Percentiles rank a stretch among this genome's conserved stretches.
phyloP scores from a whole-genome alignment of 1,140 invertebrate genomes.

The Plodia interpunctella region DNA sequence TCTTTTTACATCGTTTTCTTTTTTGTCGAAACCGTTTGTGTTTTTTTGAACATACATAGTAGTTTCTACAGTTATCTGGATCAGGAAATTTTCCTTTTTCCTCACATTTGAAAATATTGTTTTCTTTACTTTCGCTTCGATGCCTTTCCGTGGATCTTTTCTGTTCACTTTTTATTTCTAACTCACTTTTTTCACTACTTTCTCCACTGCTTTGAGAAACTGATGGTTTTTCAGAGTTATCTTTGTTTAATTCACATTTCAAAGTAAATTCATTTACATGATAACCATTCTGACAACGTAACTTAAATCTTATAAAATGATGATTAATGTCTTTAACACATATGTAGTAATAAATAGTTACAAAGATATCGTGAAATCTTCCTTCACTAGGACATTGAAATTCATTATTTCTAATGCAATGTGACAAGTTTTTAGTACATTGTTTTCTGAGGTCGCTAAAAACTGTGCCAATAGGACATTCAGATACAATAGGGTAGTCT shows the following conservation, averaged over 20 bases:
- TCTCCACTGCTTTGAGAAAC: slow-evolving; percentile 20
- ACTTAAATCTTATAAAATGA: slow-evolving; percentile 51
- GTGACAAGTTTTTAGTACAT: slow-evolving; percentile 62
- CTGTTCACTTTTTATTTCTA: slow-evolving; percentile 18
- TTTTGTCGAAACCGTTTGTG: slow-evolving; percentile 42
- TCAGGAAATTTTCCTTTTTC: slow-evolving; percentile 54
- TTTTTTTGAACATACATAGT: slow-evolving; percentile 50
- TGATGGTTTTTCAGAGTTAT: slow-evolving; percentile 16
- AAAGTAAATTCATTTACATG: slow-evolving; percentile 40
- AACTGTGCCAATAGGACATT: slow-evolving; percentile 53
- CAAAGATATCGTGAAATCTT: slow-evolving; percentile 47
- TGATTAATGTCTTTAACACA: slow-evolving; percentile 41
- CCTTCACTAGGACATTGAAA: slow-evolving; percentile 51
- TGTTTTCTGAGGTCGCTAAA: slow-evolving; percentile 61
- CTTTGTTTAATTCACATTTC: slow-evolving; percentile 30
- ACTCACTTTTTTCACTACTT: slow-evolving; percentile 27
- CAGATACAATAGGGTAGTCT: slow-evolving; percentile 35
- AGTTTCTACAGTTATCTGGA: slow-evolving; percentile 47
- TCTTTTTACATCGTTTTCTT: slow-evolving; percentile 48
- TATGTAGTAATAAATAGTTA: slow-evolving; percentile 55
- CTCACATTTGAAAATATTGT: slow-evolving; percentile 39
- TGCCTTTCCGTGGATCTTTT: slow-evolving; percentile 14
- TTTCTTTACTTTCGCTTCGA: slow-evolving; percentile 12
- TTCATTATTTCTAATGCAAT: slow-evolving; percentile 57
- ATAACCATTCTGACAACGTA: slow-evolving; percentile 55